These are phyloP conservation scores for Camponotus pennsylvanicus DNA, from an alignment of 1,140 invertebrate species.

Conservation along the genomic window DNA sequence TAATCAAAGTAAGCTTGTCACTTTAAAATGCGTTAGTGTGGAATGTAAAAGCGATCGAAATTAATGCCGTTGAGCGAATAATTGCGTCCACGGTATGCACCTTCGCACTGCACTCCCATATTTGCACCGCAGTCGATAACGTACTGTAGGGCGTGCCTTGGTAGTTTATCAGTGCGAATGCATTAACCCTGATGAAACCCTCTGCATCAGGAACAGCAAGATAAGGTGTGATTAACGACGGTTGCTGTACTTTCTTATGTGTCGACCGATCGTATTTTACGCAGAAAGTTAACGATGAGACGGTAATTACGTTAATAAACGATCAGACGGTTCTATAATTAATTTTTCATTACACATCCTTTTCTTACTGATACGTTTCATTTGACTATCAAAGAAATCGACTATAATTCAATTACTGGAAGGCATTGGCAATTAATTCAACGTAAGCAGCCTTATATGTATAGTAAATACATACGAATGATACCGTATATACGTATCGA, in stretches of 20 bases:
- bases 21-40: neutral
- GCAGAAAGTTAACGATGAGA: conserved; percentile 46
- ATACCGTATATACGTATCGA: too few relatives aligned
- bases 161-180: conserved; percentile 53
- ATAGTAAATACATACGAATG: too few relatives aligned
- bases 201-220: conserved; percentile 40
- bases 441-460: neutral
- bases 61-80: conserved; percentile 10
- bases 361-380: neutral
- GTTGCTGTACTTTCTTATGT: conserved; percentile 50
- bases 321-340: conserved; percentile 23
- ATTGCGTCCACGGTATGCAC: conserved; percentile 11
- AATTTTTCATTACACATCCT: conserved; percentile 7
- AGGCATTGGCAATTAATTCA: conserved; percentile 6
- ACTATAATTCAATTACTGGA: conserved; percentile 21
- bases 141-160: conserved; percentile 25
- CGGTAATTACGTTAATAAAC: conserved; percentile 58
- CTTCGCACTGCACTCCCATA: conserved; percentile 18
- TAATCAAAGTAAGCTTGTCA: neutral
- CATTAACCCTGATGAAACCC: conserved; percentile 67
- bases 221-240: conserved; percentile 63
- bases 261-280: conserved; percentile 52
- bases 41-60: conserved; percentile 28
- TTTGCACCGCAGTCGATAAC: conserved; percentile 47
- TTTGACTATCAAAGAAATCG: conserved; percentile 28